These are phyloP conservation scores for Phyllopteryx taeniolatus DNA, from an alignment of 2,113 vertebrate species.

Conservation along the genomic window DNA sequence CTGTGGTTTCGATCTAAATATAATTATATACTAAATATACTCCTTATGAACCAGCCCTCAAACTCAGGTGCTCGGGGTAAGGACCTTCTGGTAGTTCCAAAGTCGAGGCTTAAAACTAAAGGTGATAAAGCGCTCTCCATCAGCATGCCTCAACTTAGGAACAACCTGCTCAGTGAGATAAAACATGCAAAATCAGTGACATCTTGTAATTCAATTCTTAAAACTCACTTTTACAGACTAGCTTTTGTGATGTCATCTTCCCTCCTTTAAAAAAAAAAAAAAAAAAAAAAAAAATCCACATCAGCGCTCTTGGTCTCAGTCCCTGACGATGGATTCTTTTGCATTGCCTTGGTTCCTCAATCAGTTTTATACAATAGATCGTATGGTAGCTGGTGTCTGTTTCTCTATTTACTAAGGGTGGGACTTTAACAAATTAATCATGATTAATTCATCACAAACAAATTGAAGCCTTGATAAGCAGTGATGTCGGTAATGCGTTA, in stretches of 20 bases:
- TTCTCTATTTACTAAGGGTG: background rate
- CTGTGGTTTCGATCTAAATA: constrained; percentile 10
- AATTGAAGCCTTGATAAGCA: too few relatives aligned
- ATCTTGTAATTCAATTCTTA: background rate
- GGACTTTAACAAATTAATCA: too few relatives aligned
- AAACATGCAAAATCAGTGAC: background rate
- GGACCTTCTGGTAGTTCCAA: too few relatives aligned
- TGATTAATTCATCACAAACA: too few relatives aligned
- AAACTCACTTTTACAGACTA: background rate
- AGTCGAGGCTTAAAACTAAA: background rate
- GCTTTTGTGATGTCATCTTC: background rate
- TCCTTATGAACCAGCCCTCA: too few relatives aligned
- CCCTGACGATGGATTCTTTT: background rate
- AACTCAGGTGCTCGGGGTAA: background rate
- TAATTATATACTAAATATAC: too few relatives aligned
- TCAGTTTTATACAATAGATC: background rate
- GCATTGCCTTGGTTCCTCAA: background rate
- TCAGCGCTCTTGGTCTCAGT: background rate
- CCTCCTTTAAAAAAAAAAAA: background rate
- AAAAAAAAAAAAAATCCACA: background rate
- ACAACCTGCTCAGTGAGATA: background rate
- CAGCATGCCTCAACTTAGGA: background rate
- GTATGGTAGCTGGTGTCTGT: background rate
- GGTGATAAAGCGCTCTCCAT: background rate
- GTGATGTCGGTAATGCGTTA: too few relatives aligned